These are phyloP conservation scores for Dreissena polymorpha DNA, from an alignment of 1,140 invertebrate genomes.

Conservation along the genomic window DNA sequence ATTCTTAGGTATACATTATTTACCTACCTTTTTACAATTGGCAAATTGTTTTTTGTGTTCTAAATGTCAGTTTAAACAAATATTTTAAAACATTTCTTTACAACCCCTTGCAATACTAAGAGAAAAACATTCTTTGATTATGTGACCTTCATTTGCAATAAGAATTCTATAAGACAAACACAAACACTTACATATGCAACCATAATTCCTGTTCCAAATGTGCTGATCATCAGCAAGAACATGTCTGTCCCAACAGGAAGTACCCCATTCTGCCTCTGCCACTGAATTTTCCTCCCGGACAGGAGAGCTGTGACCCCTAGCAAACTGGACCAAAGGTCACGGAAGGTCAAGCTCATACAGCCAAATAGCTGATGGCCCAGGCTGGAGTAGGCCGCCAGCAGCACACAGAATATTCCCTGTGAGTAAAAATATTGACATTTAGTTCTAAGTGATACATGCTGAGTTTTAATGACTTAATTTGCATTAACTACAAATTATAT, in stretches of 20 bases:
- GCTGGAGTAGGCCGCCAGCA: constrained; percentile 69
- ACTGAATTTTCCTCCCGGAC: constrained; percentile 50
- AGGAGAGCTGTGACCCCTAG: constrained; percentile 69
- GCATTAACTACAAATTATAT: too few species aligned
- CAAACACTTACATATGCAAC: constrained; percentile 74
- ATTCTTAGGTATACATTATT: too few species aligned
- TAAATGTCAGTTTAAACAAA: too few species aligned
- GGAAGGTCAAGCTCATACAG: constrained; percentile 62
- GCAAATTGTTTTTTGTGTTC: too few species aligned
- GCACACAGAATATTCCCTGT: constrained; percentile 68
- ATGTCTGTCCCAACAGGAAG: constrained; percentile 54
- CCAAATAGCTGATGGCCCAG: constrained; percentile 72
- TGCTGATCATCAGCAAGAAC: constrained; percentile 66
- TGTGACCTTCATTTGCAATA: too few species aligned
- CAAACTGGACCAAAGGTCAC: constrained; percentile 66
- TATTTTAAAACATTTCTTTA: too few species aligned
- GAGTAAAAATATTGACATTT: constrained; percentile 23
- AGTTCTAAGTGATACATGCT: too few species aligned
- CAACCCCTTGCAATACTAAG: too few species aligned
- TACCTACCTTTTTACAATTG: too few species aligned
- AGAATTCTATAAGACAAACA: not conserved
- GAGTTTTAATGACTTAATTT: too few species aligned
- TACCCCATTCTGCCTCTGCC: constrained; percentile 51
- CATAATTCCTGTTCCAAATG: constrained; percentile 69
- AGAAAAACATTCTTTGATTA: too few species aligned